Evolutionary conservation across 2,888 invertebrate genomes (phyloP).

Genomic region (Eilema sororculum): DNA sequence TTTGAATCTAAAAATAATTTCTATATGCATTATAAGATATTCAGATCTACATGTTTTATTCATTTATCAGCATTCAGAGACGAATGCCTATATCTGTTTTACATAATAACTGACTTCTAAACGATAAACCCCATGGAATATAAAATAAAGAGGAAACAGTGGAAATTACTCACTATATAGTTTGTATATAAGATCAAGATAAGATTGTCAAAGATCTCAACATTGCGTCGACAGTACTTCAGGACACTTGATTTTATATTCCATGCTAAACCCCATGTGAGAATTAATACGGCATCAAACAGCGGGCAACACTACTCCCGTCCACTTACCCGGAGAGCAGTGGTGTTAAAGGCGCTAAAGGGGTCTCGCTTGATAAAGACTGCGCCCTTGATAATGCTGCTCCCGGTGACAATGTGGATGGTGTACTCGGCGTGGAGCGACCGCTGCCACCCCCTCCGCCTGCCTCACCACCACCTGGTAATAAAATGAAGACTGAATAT

Average conservation of each 20-base stretch:
- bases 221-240: neutral
- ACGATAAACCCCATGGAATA: neutral
- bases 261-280: neutral
- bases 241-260: neutral
- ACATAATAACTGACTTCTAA: neutral
- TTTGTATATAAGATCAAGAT: too few relatives aligned
- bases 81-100: neutral
- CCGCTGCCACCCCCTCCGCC: constrained; percentile 79
- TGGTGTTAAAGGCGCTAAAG: constrained; percentile 80
- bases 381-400: constrained; percentile 81
- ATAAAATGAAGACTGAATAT: neutral
- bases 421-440: constrained; percentile 86
- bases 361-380: constrained; percentile 82
- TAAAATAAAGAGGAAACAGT: neutral
- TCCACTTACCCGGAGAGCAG: constrained; percentile 76
- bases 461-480: constrained; percentile 71
- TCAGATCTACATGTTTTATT: too few relatives aligned
- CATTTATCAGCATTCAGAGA: constrained; percentile 17
- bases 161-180: too few relatives aligned
- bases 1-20: too few relatives aligned
- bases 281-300: neutral
- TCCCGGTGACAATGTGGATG: constrained; percentile 88
- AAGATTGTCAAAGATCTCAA: neutral
- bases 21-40: too few relatives aligned
- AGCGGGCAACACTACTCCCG: neutral